These are phyloP conservation scores for Actinia equina DNA, from an alignment of 64 coral and sea anemone species.

Conservation along the genomic window DNA sequence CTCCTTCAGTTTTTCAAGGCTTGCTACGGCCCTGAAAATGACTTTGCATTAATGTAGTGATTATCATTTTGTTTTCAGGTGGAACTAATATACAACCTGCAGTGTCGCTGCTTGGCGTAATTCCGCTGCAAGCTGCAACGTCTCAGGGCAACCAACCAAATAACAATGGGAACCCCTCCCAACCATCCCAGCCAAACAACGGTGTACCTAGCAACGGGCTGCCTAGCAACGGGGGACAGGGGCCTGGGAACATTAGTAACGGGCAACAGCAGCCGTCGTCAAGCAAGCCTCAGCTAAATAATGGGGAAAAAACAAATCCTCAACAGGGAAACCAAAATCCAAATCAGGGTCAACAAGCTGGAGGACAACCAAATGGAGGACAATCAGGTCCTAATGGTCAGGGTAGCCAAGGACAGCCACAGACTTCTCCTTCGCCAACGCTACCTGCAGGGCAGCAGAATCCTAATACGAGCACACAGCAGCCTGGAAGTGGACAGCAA, in stretches of 20 bases:
- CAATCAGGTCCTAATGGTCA: neutral
- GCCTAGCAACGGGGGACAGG: neutral
- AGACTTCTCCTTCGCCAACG: neutral
- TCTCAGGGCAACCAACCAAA: neutral
- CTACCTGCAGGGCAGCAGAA: neutral
- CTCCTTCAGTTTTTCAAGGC: too few species aligned
- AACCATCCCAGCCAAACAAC: neutral
- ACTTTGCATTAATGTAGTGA: too few species aligned
- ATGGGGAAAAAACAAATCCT: neutral
- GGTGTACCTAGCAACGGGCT: too few species aligned
- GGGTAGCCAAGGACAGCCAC: neutral
- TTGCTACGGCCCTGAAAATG: too few species aligned
- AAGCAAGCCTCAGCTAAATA: neutral
- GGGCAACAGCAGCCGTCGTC: neutral
- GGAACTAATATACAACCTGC: neutral
- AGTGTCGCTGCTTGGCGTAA: neutral
- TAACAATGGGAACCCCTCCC: neutral
- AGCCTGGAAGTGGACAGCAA: neutral
- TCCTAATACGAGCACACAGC: neutral
- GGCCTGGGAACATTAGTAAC: neutral
- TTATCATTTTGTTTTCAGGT: neutral
- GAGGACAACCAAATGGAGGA: neutral
- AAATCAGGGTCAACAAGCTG: neutral
- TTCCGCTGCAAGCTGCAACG: neutral
- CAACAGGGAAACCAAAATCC: neutral